Conservation (phyloP, 2,113 vertebrate genomes). For the Progne subis region DNA sequence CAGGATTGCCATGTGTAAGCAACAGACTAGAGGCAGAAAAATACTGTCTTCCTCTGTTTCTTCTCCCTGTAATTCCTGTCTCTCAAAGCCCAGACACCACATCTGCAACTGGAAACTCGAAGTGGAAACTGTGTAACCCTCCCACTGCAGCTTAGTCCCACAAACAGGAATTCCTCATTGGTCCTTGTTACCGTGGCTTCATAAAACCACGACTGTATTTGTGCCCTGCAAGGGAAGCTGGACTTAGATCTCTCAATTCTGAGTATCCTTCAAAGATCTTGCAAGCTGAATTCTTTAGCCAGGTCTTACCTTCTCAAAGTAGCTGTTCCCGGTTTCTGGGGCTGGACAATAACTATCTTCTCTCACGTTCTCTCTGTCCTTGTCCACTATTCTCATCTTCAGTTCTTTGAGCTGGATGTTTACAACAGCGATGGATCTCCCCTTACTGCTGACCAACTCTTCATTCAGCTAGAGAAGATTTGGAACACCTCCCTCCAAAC, state of each 20-base stretch:
- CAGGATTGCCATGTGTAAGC: not conserved
- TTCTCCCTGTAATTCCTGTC: not conserved
- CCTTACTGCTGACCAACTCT: constrained; percentile 90
- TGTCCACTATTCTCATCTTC: not conserved
- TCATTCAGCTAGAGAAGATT: constrained; percentile 94
- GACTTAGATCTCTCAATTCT: not conserved
- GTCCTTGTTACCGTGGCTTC: not conserved
- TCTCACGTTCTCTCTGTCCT: not conserved
- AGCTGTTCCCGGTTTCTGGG: not conserved
- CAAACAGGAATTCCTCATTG: not conserved
- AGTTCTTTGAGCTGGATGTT: constrained; percentile 96
- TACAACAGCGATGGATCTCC: constrained; percentile 90
- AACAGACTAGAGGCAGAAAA: not conserved
- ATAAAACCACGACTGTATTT: not conserved
- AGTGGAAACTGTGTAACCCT: not conserved
- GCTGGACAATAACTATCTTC: not conserved
- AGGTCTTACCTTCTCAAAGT: not conserved
- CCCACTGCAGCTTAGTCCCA: not conserved
- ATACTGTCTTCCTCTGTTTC: not conserved
- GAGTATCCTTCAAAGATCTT: not conserved
- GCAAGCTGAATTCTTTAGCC: not conserved
- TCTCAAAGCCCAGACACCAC: not conserved
- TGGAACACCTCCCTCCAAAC: constrained; percentile 96
- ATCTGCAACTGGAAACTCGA: not conserved
- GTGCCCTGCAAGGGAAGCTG: not conserved